These are phyloP conservation scores for Lithophane ornitopus DNA, from an alignment of 2,888 invertebrate species.

Conservation along the genomic window DNA sequence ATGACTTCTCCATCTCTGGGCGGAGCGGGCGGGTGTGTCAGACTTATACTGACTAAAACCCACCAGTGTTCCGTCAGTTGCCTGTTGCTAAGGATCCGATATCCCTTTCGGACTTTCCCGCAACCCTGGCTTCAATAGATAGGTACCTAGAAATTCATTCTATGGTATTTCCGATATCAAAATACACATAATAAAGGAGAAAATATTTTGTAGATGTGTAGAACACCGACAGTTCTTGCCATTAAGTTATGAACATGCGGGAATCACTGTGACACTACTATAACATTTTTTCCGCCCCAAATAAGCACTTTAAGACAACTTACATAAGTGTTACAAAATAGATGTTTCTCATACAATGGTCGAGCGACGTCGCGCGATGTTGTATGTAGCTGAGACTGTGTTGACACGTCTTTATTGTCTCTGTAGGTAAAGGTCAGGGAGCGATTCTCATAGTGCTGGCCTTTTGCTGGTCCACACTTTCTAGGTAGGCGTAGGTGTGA, in stretches of 20 bases:
- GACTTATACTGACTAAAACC: too few relatives aligned
- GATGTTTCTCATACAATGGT: slow-evolving; percentile 42
- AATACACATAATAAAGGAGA: background rate
- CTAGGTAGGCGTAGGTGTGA: slow-evolving; percentile 31
- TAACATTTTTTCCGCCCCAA: slow-evolving; percentile 52
- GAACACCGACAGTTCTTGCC: background rate
- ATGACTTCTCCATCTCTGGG: too few relatives aligned
- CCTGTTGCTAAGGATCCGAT: too few relatives aligned
- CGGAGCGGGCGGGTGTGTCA: too few relatives aligned
- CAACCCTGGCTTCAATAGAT: too few relatives aligned
- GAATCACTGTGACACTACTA: background rate
- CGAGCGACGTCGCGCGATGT: slow-evolving; percentile 12
- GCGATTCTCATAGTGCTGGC: slow-evolving; percentile 25
- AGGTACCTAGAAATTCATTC: background rate
- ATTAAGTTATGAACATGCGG: background rate
- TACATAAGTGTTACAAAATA: slow-evolving; percentile 48
- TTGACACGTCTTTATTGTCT: slow-evolving; percentile 56
- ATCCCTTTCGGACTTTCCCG: too few relatives aligned
- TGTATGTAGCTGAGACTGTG: slow-evolving; percentile 22
- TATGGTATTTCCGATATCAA: background rate
- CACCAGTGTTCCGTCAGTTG: too few relatives aligned
- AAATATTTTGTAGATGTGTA: background rate
- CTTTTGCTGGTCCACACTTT: slow-evolving; percentile 37
- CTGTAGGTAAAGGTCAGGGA: slow-evolving; percentile 56
- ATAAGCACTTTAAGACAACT: slow-evolving; percentile 37